Evolutionary conservation across 64 coral and sea anemone genomes (phyloP).

Genomic region (Stylophora pistillata): DNA sequence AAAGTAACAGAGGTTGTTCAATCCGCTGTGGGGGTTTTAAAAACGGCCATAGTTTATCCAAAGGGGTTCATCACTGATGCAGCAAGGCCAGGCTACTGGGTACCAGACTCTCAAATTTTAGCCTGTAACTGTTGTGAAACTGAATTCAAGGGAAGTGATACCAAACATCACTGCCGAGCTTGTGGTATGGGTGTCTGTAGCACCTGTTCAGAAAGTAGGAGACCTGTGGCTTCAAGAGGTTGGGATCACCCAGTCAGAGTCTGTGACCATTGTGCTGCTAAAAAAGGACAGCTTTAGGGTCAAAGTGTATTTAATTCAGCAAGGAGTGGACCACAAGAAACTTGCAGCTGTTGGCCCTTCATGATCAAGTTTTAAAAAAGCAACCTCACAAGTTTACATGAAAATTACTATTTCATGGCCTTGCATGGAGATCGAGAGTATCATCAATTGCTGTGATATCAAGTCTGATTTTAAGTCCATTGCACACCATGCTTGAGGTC

Average conservation of each 20-base stretch:
- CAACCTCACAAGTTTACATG: too few species aligned
- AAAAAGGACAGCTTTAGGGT: slow-evolving; percentile 46
- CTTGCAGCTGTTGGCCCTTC: too few species aligned
- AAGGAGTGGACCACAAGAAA: too few species aligned
- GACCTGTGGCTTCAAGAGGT: slow-evolving; percentile 83
- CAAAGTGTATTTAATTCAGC: too few species aligned
- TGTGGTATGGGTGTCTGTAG: slow-evolving; percentile 91
- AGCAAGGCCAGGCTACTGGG: slow-evolving; percentile 88
- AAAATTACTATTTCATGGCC: too few species aligned
- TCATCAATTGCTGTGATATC: too few species aligned
- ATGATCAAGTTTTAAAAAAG: too few species aligned
- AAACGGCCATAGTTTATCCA: slow-evolving; percentile 81
- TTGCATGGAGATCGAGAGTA: too few species aligned
- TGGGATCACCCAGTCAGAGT: slow-evolving; percentile 95
- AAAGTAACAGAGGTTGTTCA: slow-evolving; percentile 89
- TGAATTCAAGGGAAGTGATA: slow-evolving; percentile 74
- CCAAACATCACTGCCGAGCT: slow-evolving; percentile 85
- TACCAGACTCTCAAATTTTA: slow-evolving; percentile 75
- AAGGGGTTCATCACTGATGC: slow-evolving; percentile 86
- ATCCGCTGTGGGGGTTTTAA: slow-evolving; percentile 79
- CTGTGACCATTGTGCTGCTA: slow-evolving; percentile 82
- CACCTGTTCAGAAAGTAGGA: slow-evolving; percentile 70
- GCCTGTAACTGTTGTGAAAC: slow-evolving; percentile 66
- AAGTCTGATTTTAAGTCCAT: too few species aligned
- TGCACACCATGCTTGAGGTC: too few species aligned